Base-by-base conservation (phyloP, 2,888 invertebrate genomes). In the Stramonita haemastoma region DNA sequence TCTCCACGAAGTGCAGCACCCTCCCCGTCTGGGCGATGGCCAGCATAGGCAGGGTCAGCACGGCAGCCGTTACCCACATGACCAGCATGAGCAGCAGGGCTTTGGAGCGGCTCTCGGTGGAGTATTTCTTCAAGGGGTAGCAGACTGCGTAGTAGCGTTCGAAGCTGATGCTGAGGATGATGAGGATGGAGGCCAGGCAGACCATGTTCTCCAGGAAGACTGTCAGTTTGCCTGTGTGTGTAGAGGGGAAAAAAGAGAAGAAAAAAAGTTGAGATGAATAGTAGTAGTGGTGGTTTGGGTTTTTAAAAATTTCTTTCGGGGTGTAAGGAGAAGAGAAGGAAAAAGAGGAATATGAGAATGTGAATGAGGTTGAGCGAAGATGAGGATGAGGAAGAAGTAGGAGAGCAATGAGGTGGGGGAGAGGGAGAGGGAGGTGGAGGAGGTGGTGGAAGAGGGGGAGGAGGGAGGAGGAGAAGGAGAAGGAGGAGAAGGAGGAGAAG, bases 161-260 rank as follows among this genome's bases (percentile, higher is more conserved):
- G 22, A 60, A 19, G 89, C 98, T 98, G 96, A 99, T 98, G 89
- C 98, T 98, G 94, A 98, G 96, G 94, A 99, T 98, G 86, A 98
- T 98, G 88, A 98, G 97, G 15, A 98, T 98, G 81, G 98, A 98
- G 56, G 98, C 98, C 95, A 98, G 98, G 6, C 98, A 98, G 66
- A 98, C 98, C 0, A 98, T 98, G 95, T 98, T 96, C 96, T 99
- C 98, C 90, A 98, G 97, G 95, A 98, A 99, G 0, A 98, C 98
- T 13, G 98, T 98, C 32, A 83, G 36, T 8, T 87, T 87, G 57
- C 73, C 66, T n/a, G 29, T 26, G 13, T 4, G 32, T 66, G n/a
- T 26, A 0, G 26, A 66, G 29, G 26, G 13, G n/a, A 32, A 60
- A 0, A 60, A 73, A 77, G 56, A 70, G 36, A 26, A 2, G 36